These are phyloP conservation scores for Hemithea aestivaria DNA, from an alignment of 2,888 invertebrate species.

Conservation along the genomic window DNA sequence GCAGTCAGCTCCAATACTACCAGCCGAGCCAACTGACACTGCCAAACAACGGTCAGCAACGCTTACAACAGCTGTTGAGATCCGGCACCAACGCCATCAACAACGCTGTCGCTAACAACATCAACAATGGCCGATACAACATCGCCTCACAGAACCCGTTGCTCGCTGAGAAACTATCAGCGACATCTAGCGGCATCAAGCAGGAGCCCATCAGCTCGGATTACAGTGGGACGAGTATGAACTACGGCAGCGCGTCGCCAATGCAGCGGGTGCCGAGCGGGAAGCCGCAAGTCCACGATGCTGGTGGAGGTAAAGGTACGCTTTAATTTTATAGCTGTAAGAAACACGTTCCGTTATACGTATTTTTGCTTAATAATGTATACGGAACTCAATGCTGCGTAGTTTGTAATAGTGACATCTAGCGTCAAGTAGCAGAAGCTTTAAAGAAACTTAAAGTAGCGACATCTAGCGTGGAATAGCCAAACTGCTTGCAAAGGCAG, in stretches of 20 bases:
- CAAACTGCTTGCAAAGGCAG: slow-evolving; percentile 5
- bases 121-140: slow-evolving; percentile 83
- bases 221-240: slow-evolving; percentile 73
- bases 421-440: slow-evolving; percentile 30
- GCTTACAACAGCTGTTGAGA: slow-evolving; percentile 65
- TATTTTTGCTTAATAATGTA: no score
- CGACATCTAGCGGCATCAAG: slow-evolving; percentile 83
- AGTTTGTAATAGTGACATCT: slow-evolving; percentile 37
- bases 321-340: slow-evolving; percentile 25
- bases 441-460: slow-evolving; percentile 1
- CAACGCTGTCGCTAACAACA: slow-evolving; percentile 65
- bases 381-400: neutral
- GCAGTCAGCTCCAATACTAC: slow-evolving; percentile 70
- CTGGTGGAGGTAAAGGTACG: slow-evolving; percentile 79
- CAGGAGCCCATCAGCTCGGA: slow-evolving; percentile 74
- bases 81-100: slow-evolving; percentile 73
- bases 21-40: slow-evolving; percentile 58
- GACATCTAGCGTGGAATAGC: slow-evolving; percentile 20
- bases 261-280: slow-evolving; percentile 76
- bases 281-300: slow-evolving; percentile 74
- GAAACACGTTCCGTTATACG: no score
- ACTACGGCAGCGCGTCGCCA: slow-evolving; percentile 71
- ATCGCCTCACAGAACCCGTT: slow-evolving; percentile 93
- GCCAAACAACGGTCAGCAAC: slow-evolving; percentile 67
- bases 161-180: slow-evolving; percentile 89